A percentile compares a stretch with the other conserved stretches of the same genome.
phyloP scores from a whole-genome alignment of 2,888 invertebrate genomes.

The Erannis defoliaria region DNA sequence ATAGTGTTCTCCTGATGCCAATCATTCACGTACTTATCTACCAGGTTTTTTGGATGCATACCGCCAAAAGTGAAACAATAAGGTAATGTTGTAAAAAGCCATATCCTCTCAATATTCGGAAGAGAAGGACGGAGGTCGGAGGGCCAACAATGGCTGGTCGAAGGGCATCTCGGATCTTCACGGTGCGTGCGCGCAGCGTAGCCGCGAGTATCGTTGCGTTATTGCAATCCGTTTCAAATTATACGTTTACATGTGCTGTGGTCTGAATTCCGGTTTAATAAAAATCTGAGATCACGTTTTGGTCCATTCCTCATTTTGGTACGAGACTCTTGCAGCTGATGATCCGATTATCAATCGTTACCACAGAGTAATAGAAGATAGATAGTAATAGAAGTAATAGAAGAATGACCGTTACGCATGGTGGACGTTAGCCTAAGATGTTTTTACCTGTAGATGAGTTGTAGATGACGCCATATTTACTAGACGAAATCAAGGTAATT shows the following conservation, averaged over 20 bases:
- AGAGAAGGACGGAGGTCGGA: conserved; percentile 63
- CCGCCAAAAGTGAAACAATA: conserved; percentile 35
- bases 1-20: no score
- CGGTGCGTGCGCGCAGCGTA: conserved; percentile 54
- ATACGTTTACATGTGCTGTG: not conserved
- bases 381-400: no score
- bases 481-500: no score
- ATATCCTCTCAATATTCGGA: conserved; percentile 33
- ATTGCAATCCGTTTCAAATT: conserved; percentile 12
- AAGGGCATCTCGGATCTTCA: conserved; percentile 84
- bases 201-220: conserved; percentile 13
- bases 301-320: not conserved
- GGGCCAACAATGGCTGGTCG: conserved; percentile 74
- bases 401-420: no score
- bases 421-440: no score
- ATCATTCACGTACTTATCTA: not conserved
- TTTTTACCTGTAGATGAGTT: no score
- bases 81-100: conserved; percentile 27
- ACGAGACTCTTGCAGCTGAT: not conserved
- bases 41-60: conserved; percentile 23
- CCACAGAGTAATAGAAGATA: no score
- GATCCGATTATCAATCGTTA: not conserved
- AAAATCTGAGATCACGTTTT: not conserved
- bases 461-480: no score
- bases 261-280: not conserved